Percentiles rank a stretch among this genome's conserved stretches.
Conservation (phyloP, 2,113 vertebrate genomes). For the Sula dactylatra region DNA sequence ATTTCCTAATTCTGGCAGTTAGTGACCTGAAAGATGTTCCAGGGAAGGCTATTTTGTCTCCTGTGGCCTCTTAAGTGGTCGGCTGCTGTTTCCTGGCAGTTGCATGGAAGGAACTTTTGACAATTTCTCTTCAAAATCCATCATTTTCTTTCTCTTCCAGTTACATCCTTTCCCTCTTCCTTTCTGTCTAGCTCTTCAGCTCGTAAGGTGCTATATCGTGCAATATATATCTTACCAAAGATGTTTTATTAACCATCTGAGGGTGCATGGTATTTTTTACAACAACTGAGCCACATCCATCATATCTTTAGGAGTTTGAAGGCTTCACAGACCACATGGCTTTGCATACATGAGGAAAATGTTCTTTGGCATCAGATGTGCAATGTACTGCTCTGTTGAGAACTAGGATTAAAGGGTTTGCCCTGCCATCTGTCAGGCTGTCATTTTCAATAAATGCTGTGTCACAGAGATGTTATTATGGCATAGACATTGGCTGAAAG, state of each 20-base stretch:
- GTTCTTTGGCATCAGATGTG: not conserved
- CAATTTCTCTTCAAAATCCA: not conserved
- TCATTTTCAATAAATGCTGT: slow-evolving; percentile 36
- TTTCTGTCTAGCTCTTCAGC: not conserved
- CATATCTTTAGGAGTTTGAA: not conserved
- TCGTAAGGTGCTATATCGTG: not conserved
- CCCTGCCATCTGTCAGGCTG: slow-evolving; percentile 32
- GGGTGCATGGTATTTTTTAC: not conserved
- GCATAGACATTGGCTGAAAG: not conserved
- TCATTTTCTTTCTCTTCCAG: not conserved
- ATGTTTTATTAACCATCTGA: not conserved
- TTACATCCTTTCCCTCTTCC: not conserved
- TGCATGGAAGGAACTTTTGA: not conserved
- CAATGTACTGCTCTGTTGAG: not conserved
- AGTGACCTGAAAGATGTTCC: not conserved
- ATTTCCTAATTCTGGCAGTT: not conserved
- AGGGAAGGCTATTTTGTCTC: not conserved
- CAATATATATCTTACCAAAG: not conserved
- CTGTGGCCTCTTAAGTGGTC: not conserved
- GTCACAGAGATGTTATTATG: not conserved
- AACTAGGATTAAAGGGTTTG: slow-evolving; percentile 26
- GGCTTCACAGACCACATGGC: not conserved
- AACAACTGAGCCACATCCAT: not conserved
- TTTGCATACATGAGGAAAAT: not conserved
- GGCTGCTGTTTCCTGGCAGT: not conserved